Base-by-base conservation (phyloP, 2,888 invertebrate species). In the Luperina testacea region DNA sequence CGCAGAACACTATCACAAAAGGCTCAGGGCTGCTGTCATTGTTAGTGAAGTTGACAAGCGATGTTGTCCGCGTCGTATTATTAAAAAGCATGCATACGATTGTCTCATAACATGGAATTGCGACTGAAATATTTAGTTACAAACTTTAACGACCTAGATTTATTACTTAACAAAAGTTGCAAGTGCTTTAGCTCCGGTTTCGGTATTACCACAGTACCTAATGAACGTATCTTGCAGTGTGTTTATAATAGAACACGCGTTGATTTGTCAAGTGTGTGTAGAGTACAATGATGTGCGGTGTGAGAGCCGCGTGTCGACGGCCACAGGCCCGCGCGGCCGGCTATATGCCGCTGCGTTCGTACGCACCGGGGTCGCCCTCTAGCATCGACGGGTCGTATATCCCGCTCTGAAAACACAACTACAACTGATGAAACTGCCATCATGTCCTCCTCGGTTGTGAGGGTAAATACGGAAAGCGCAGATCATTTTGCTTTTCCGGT, bases 311-410 rank as follows among this genome's bases (percentile, higher is more conserved):
- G 69, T 32, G 51, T 32, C 8, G 32, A 2, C 24, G 24, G 38
- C 53, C 70, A 15, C n/a, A 0, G 24, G 32, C 15, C 9, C 61
- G 61, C 3, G 57, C 27, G 73, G 48, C 51, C 74, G 65, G 85
- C 85, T 93, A 95, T 69, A 94, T 94, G 81, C 92, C 94, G 90
- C 91, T 91, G 86, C 89, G 93, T 45, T 76, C 82, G 57, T 83
- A 83, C 20, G 48, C 63, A 1, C 89, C 89, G n/a, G 84, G 85
- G 45, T 84, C 88, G 42, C 77, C 83, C 57, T 81, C 81, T 83
- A 83, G 82, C 86, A 84, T 90, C 72, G 89, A 68, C 73, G 93
- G 92, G 27, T 94, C 93, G 92, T 93, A 94, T 64, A 91, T 84
- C 42, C 92, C 93, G 70, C 88, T 88, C 94, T 94, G 91, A 2